Evolutionary conservation across 2,113 vertebrate genomes (phyloP), one percentile per base, ranked within the genome.

Genomic region (Sorex fumeus): DNA sequence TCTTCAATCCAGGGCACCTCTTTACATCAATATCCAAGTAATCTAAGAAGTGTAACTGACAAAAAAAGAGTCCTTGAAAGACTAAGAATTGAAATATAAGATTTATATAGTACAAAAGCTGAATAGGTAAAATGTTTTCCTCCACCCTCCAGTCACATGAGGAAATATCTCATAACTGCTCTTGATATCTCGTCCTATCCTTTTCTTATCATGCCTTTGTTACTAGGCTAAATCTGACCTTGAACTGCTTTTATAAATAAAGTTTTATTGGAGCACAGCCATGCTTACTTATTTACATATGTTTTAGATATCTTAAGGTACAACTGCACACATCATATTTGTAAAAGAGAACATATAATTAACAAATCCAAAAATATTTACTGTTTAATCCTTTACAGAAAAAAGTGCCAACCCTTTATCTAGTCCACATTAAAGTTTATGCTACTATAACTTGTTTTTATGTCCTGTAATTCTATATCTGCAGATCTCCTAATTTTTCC

Each of bases 261-360:
- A 92, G n/a, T 81, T 93, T 93, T 93, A 82, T 67, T 82, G 57
- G 40, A 78, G 81, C 27, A 28, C 8, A 81, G 10, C 2, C 36
- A 84, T 23, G 3, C 25, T 82, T 45, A 53, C 76, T 82, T 30
- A 19, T 43, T 86, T 84, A 60, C 36, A 2, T n/a, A 34, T 34
- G 47, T 25, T 18, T 60, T 6, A 19, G 19, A 19, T 60, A 19
- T 3, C 57, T 60, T 21, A 60, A 60, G 57, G 21, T 23, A 72
- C 0, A 86, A 32, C 23, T 66, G 19, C 60, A 90, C 28, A 88
- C 16, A 80, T 34, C 60, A 8, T 40, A 43, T 27, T 40, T 62
- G 34, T 21, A 72, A 86, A 70, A 75, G 85, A 75, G 9, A 43
- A 30, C 21, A 43, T 4, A 3, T 13, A 10, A 13, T 9, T 30